Percentiles rank a stretch among this genome's conserved stretches.
Conservation (phyloP, 2,888 invertebrate genomes). For the Diplazon laetatorius region DNA sequence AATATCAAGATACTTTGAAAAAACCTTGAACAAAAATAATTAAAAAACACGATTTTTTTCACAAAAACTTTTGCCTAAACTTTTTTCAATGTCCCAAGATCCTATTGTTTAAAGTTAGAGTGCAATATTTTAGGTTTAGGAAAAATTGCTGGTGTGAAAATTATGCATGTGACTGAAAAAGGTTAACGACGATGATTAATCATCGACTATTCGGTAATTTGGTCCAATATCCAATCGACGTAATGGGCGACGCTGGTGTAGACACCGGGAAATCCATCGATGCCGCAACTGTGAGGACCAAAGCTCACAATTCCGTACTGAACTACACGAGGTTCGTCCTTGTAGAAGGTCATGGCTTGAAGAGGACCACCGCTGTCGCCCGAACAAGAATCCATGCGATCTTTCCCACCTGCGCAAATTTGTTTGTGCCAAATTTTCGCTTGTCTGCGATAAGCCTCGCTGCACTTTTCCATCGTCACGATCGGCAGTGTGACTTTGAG, state of each 20-base stretch:
- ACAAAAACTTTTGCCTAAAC: too few species aligned
- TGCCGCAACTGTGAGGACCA: slow-evolving; percentile 69
- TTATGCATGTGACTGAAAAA: too few species aligned
- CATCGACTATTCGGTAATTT: slow-evolving; percentile 55
- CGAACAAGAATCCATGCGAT: slow-evolving; percentile 68
- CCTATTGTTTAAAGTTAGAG: too few species aligned
- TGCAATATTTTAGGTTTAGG: too few species aligned
- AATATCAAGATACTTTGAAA: too few species aligned
- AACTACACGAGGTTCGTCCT: slow-evolving; percentile 59
- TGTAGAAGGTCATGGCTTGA: slow-evolving; percentile 64
- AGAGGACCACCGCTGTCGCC: slow-evolving; percentile 76
- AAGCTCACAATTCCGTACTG: slow-evolving; percentile 73
- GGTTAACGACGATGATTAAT: too few species aligned
- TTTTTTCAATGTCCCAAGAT: too few species aligned
- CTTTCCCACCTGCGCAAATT: slow-evolving; percentile 73
- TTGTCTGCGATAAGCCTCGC: slow-evolving; percentile 53
- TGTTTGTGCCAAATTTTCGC: slow-evolving; percentile 65
- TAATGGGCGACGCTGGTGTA: slow-evolving; percentile 70
- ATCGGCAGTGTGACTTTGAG: slow-evolving; percentile 65
- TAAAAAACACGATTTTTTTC: too few species aligned
- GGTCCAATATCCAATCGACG: slow-evolving; percentile 70
- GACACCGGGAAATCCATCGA: slow-evolving; percentile 66
- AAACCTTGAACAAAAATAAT: too few species aligned
- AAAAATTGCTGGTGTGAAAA: too few species aligned
- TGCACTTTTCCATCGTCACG: slow-evolving; percentile 58